These are phyloP conservation scores for Cartodere bifasciata DNA, from an alignment of 2,888 invertebrate species.

Conservation along the genomic window DNA sequence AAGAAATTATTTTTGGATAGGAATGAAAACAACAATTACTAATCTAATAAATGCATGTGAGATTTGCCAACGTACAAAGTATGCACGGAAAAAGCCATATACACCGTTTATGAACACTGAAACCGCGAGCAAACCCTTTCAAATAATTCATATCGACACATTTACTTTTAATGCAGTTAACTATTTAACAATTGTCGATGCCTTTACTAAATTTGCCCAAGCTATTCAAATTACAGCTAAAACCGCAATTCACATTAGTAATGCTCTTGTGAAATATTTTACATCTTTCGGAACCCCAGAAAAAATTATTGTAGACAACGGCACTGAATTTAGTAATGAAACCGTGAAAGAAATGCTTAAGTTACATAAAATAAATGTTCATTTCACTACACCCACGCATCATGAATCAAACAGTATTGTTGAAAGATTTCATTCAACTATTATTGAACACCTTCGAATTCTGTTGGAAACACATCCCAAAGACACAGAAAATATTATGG, in stretches of 20 bases:
- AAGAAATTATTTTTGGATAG: slow-evolving; percentile 3
- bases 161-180: slow-evolving; percentile 12
- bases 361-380: slow-evolving; percentile 2
- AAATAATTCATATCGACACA: slow-evolving; percentile 15
- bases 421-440: background rate
- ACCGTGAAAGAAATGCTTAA: slow-evolving; percentile 2
- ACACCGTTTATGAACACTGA: slow-evolving; percentile 13
- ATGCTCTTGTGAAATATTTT: background rate
- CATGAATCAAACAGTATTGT: slow-evolving; percentile 4
- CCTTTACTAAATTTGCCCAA: slow-evolving; percentile 14
- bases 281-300: slow-evolving; percentile 1
- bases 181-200: slow-evolving; percentile 16
- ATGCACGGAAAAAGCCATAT: slow-evolving; percentile 10
- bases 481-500: background rate
- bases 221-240: slow-evolving; percentile 5
- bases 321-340: slow-evolving; percentile 4
- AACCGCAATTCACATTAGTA: background rate
- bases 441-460: background rate
- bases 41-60: slow-evolving; percentile 4
- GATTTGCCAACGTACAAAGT: slow-evolving; percentile 8
- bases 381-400: slow-evolving; percentile 5
- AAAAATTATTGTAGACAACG: slow-evolving; percentile 4
- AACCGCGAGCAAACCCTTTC: slow-evolving; percentile 13
- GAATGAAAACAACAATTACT: background rate
- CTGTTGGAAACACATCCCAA: background rate